Evolutionary conservation across 2,888 invertebrate genomes (phyloP).

Genomic region (Pecten maximus): DNA sequence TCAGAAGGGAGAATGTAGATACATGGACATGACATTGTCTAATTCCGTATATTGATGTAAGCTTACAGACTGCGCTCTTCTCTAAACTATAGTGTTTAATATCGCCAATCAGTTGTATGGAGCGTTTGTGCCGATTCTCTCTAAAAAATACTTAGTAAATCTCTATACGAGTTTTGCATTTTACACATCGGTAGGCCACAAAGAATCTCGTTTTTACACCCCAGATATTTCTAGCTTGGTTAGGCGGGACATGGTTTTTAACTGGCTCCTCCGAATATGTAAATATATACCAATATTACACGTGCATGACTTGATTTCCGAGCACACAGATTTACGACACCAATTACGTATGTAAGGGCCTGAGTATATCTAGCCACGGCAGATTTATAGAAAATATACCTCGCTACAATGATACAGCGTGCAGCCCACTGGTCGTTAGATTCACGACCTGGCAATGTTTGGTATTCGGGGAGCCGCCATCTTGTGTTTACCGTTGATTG

Average conservation of each 20-base stretch:
- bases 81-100: too few relatives aligned
- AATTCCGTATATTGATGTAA: too few relatives aligned
- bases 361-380: neutral
- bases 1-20: too few relatives aligned
- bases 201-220: too few relatives aligned
- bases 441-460: conserved; percentile 14
- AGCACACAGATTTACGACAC: neutral
- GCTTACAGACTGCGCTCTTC: too few relatives aligned
- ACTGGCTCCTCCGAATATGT: neutral
- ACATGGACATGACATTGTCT: too few relatives aligned
- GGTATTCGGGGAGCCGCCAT: conserved; percentile 19
- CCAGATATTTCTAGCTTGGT: too few relatives aligned
- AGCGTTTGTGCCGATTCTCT: too few relatives aligned
- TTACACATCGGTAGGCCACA: too few relatives aligned
- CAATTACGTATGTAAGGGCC: neutral
- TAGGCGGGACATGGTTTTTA: neutral
- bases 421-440: neutral
- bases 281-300: neutral
- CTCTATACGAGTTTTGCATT: too few relatives aligned
- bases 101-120: too few relatives aligned
- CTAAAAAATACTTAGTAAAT: too few relatives aligned
- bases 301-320: neutral
- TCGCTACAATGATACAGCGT: neutral
- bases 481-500: conserved; percentile 13
- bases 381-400: conserved; percentile 6